Evolutionary conservation across 2,113 vertebrate species (phyloP), one percentile per base, ranked within the genome.

Genomic region (Emydocephalus ijimae): DNA sequence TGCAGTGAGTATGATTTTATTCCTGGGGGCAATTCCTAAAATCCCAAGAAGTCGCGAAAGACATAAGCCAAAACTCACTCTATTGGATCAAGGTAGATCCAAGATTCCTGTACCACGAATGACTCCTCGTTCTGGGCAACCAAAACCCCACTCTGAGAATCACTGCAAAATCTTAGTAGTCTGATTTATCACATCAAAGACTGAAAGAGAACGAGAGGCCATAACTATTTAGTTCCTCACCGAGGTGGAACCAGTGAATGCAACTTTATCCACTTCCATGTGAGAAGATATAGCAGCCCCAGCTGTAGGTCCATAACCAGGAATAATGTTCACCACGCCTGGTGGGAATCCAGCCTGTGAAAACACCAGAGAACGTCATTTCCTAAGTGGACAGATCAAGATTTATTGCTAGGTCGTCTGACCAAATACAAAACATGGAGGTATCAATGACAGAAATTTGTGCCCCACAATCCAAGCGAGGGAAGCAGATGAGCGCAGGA

Each of bases 161-260:
- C 48, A 29, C 59, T 12, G 6, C 34, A 56, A 57, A 57, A 57
- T 39, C n/a, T 69, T 69, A 64, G 18, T 20, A 20, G 23, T 26
- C 15, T 18, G 26, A 50, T 20, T 34, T 69, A 50, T 34, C 18
- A 2, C 29, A 52, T 14, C 34, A 21, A 74, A 74, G 14, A 48
- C 48, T 54, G 14, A 39, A 52, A 56, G 4, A 55, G 59, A 20
- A 52, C 0, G 6, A 54, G 8, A 20, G 29, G 85, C 26, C 11
- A 24, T 2, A 50, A 26, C n/a, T 34, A 24, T 14, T 50, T 7
- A 0, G 24, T 5, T 26, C 92, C 97, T 95, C 96, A 99, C 99
- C 98, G 99, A 98, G 0, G 99, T 99, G 93, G 99, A 99, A 24
- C 99, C 99, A 0, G 99, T 99, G 96, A 99, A 99, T 5, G 99